These are phyloP conservation scores for Bellardia bayeri DNA, from an alignment of 2,888 invertebrate species.

Conservation along the genomic window DNA sequence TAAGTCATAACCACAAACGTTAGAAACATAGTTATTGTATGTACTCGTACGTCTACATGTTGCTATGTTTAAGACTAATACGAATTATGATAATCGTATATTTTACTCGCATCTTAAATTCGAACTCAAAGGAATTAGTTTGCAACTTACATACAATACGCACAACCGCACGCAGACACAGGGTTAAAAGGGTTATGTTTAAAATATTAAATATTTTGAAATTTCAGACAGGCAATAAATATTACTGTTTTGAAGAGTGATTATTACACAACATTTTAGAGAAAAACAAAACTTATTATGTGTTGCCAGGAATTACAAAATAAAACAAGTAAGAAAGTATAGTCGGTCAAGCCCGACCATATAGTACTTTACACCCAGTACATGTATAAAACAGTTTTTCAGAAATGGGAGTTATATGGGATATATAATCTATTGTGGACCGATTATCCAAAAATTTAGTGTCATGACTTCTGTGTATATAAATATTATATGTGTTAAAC, in stretches of 20 bases:
- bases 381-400: too few species aligned
- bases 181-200: background rate
- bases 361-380: too few species aligned
- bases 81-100: background rate
- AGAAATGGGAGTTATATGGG: too few species aligned
- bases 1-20: conserved; percentile 16
- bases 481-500: too few species aligned
- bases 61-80: background rate
- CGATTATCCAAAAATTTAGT: too few species aligned
- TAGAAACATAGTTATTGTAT: background rate
- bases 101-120: background rate
- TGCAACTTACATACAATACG: background rate
- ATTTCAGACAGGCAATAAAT: too few species aligned
- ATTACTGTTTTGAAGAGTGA: too few species aligned
- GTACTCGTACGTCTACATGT: background rate
- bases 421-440: too few species aligned
- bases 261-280: background rate
- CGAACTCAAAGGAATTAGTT: background rate
- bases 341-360: too few species aligned
- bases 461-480: too few species aligned
- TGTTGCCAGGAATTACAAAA: too few species aligned
- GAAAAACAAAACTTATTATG: background rate
- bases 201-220: background rate
- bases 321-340: too few species aligned
- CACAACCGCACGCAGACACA: background rate